These are phyloP conservation scores for Cottoperca gobio DNA, from an alignment of 2,797 vertebrate genomes.

Conservation along the genomic window DNA sequence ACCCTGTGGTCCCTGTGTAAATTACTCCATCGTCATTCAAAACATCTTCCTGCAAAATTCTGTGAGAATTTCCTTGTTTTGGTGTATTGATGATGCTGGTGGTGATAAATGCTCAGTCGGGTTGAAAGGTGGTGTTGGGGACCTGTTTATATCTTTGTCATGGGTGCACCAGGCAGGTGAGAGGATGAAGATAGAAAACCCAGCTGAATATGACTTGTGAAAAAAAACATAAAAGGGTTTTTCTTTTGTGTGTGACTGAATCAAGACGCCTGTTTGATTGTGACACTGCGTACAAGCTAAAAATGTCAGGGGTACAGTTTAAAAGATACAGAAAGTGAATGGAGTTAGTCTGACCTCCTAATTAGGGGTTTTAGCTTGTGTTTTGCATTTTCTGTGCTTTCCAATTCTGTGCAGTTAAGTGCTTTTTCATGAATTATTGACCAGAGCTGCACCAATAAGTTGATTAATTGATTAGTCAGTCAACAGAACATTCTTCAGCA, in stretches of 20 bases:
- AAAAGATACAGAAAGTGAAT: not conserved
- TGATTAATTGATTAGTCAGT: no score
- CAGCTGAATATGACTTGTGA: not conserved
- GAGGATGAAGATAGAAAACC: not conserved
- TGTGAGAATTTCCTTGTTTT: not conserved
- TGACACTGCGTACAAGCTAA: not conserved
- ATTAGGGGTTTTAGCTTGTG: no score
- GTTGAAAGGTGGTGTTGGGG: not conserved
- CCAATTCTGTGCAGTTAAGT: no score
- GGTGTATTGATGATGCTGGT: not conserved
- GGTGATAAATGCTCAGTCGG: not conserved
- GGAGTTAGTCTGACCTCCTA: not conserved
- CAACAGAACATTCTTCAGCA: no score
- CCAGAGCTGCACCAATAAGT: no score
- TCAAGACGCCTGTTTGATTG: not conserved
- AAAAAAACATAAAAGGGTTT: no score
- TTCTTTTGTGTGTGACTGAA: not conserved
- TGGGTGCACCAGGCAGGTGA: not conserved
- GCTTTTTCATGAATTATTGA: no score
- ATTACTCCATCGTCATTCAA: no score
- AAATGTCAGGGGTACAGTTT: not conserved
- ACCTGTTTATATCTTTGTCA: not conserved
- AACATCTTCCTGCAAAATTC: no score
- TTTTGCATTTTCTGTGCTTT: no score
- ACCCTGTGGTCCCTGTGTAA: no score